These are phyloP conservation scores for Scaptomyza pallida DNA, from an alignment of 1,140 invertebrate genomes.

Conservation along the genomic window DNA sequence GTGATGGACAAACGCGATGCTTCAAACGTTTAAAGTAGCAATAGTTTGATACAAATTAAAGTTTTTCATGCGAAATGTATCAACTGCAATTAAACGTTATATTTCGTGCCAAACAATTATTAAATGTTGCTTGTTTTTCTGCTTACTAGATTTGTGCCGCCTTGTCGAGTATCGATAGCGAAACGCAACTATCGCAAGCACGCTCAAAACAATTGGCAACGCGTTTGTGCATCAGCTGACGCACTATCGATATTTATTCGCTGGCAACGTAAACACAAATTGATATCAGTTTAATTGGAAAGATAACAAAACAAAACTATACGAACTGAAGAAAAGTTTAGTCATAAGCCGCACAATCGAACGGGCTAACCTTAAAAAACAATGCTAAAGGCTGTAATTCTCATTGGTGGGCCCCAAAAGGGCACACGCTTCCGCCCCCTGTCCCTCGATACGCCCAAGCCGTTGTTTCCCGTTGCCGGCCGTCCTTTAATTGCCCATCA, in stretches of 20 bases:
- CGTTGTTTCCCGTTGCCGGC: conserved; percentile 98
- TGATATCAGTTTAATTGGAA: conserved; percentile 27
- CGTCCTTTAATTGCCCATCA: conserved; percentile 98
- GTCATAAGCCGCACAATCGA: conserved; percentile 40
- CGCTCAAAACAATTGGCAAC: conserved; percentile 13
- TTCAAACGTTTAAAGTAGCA: not conserved
- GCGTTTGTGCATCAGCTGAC: conserved; percentile 14
- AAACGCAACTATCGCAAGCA: conserved; percentile 25
- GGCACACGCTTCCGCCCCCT: conserved; percentile 98
- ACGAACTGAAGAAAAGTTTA: conserved; percentile 36
- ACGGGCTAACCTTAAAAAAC: conserved; percentile 15
- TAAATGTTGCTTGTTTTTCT: not conserved
- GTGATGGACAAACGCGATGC: not conserved
- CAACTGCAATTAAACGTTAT: too few relatives aligned
- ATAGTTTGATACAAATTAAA: too few relatives aligned
- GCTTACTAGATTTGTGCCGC: not conserved
- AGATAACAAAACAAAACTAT: conserved; percentile 31
- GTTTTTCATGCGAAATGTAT: too few relatives aligned
- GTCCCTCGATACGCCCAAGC: conserved; percentile 98
- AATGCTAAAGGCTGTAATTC: conserved; percentile 91
- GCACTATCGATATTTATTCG: conserved; percentile 11
- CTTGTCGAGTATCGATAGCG: too few relatives aligned
- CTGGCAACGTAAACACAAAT: conserved; percentile 69
- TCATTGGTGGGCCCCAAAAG: conserved; percentile 91
- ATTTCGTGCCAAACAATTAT: too few relatives aligned